Conservation (phyloP, 2,797 vertebrate genomes). For the Chelidonichthys spinosus region DNA sequence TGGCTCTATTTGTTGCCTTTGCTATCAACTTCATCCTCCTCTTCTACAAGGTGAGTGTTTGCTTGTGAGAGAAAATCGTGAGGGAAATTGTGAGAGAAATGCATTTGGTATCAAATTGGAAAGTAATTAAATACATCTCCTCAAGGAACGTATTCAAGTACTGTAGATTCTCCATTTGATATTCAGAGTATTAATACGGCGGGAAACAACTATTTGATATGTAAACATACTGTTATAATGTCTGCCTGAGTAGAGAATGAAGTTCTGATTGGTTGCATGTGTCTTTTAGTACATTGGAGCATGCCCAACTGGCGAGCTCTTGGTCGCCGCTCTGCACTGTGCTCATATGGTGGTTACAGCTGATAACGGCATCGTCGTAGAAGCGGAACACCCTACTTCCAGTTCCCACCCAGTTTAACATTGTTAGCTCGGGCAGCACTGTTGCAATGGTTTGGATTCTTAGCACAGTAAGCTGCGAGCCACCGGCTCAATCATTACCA, state of each 20-base stretch:
- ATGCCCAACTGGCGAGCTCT: no score
- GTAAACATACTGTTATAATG: not conserved
- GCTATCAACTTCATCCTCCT: slow-evolving; percentile 97
- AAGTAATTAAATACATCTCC: not conserved
- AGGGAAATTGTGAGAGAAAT: no score
- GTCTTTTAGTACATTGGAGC: not conserved
- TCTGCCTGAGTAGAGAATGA: not conserved
- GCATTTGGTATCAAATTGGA: not conserved
- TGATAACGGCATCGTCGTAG: no score
- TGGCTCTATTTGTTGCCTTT: slow-evolving; percentile 93
- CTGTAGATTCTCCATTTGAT: not conserved
- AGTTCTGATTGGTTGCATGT: not conserved
- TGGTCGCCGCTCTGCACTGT: no score
- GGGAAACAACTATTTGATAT: not conserved
- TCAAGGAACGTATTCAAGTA: not conserved
- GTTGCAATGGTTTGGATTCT: no score
- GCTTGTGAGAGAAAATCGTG: not conserved
- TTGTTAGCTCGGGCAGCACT: no score
- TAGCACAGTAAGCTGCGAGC: no score
- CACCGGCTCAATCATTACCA: no score
- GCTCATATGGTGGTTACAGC: no score
- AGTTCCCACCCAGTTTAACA: no score
- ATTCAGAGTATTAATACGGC: not conserved
- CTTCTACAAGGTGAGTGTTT: slow-evolving; percentile 91
- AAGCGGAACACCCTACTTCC: no score